Conservation (phyloP, 1,140 invertebrate species). For the Zophobas morio region DNA sequence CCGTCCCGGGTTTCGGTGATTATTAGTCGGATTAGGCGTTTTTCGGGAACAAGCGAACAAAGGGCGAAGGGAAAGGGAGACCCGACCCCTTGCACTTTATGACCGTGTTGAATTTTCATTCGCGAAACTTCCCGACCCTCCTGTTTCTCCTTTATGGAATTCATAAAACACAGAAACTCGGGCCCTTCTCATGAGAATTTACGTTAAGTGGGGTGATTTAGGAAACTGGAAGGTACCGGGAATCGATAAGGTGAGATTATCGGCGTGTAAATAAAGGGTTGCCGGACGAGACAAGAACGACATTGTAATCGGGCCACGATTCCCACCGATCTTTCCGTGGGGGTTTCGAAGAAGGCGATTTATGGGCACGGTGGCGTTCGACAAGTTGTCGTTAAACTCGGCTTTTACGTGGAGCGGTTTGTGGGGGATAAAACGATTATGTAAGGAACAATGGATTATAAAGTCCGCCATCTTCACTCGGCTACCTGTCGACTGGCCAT, state of each 20-base stretch:
- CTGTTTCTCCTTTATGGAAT: slow-evolving; percentile 7
- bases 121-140: neutral
- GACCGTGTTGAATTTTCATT: slow-evolving; percentile 15
- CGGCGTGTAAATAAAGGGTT: slow-evolving; percentile 37
- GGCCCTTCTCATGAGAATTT: slow-evolving; percentile 26
- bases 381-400: no score
- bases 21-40: no score
- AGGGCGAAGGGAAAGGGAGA: slow-evolving; percentile 10
- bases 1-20: no score
- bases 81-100: neutral
- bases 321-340: neutral
- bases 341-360: no score
- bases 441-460: neutral
- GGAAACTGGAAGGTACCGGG: neutral
- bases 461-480: slow-evolving; percentile 9
- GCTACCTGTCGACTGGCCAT: slow-evolving; percentile 5
- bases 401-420: no score
- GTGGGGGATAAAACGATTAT: no score
- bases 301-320: neutral
- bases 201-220: neutral
- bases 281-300: slow-evolving; percentile 8
- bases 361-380: no score
- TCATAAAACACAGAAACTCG: slow-evolving; percentile 12
- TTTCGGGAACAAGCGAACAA: neutral
- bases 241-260: slow-evolving; percentile 28